A percentile compares a stretch with the other conserved stretches of the same genome.
These are phyloP conservation scores for Prosopocoilus inquinatus DNA, from an alignment of 2,888 invertebrate genomes.

Conservation along the genomic window DNA sequence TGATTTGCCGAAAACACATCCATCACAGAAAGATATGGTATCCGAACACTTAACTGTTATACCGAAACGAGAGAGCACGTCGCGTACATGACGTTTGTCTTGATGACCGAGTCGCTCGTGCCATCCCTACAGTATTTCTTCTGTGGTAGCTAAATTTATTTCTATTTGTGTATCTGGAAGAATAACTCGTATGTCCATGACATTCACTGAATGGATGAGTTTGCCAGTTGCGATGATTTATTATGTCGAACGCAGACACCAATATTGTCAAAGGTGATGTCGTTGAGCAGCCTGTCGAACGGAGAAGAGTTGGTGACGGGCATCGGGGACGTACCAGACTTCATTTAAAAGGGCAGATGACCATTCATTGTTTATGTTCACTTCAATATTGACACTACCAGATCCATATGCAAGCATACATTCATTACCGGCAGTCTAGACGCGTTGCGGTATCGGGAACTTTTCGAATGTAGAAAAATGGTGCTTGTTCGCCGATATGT, in stretches of 20 bases:
- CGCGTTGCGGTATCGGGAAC: slow-evolving; percentile 2
- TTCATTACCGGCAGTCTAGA: no score
- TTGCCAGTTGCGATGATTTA: not conserved
- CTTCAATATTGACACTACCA: no score
- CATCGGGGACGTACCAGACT: no score
- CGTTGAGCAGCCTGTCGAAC: not conserved
- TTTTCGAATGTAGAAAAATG: slow-evolving; percentile 8
- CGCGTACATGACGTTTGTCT: no score
- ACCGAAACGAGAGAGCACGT: no score
- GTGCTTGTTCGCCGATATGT: not conserved
- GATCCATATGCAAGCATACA: no score
- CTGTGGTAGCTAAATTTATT: not conserved
- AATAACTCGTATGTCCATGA: not conserved
- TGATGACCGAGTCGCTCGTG: no score
- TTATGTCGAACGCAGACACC: not conserved
- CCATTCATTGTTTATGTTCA: no score
- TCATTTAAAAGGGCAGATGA: no score
- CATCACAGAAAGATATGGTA: slow-evolving; percentile 7
- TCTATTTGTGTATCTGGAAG: not conserved
- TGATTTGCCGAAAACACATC: slow-evolving; percentile 17
- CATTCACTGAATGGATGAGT: not conserved
- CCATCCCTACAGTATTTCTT: not conserved
- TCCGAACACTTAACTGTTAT: not conserved
- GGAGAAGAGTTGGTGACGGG: not conserved
- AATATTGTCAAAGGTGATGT: not conserved